Conservation (phyloP, 2,888 invertebrate genomes). For the Reticulitermes lucifugus region DNA sequence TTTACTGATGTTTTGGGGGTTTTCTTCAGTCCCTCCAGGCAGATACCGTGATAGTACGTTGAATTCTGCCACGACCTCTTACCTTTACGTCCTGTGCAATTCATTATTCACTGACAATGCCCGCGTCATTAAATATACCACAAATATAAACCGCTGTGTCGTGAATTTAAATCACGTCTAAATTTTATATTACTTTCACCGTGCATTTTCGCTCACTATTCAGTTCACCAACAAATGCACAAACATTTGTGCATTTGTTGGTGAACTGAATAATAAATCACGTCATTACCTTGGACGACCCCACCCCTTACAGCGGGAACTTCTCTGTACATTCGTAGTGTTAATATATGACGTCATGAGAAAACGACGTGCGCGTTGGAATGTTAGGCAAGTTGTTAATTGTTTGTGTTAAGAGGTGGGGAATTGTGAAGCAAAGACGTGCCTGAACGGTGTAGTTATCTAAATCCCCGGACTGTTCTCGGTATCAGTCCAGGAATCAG, state of each 20-base stretch:
- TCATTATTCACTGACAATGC: neutral
- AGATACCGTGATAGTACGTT: no score
- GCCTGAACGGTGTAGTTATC: neutral
- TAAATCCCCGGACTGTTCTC: neutral
- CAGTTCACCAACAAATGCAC: no score
- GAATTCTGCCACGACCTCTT: no score
- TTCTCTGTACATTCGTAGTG: neutral
- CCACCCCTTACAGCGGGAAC: neutral
- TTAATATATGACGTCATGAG: slow-evolving; percentile 19
- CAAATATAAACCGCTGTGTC: neutral
- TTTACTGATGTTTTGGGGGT: no score
- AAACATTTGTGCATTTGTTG: no score
- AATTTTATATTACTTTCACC: no score
- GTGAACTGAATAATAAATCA: neutral
- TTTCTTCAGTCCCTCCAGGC: no score
- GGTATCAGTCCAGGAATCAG: neutral
- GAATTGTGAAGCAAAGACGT: neutral
- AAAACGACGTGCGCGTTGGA: slow-evolving; percentile 25
- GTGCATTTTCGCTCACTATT: no score
- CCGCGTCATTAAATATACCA: neutral
- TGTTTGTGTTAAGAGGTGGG: neutral
- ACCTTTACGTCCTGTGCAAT: no score
- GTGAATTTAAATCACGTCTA: slow-evolving; percentile 1
- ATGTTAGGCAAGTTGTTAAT: slow-evolving; percentile 25
- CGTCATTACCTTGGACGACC: neutral